These are phyloP conservation scores for Rhinoderma darwinii DNA, from an alignment of 2,113 vertebrate genomes.

Conservation along the genomic window DNA sequence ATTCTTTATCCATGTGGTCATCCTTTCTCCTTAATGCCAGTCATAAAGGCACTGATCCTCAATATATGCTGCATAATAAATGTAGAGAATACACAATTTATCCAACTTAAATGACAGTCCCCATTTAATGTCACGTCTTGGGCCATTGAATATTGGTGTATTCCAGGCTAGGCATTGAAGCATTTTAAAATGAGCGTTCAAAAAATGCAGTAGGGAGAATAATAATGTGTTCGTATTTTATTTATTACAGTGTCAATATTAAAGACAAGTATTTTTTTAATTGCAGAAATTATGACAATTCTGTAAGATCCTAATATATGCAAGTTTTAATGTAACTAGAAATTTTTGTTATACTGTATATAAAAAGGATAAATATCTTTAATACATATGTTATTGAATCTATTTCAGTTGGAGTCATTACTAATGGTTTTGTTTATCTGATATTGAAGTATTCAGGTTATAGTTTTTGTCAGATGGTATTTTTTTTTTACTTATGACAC, in stretches of 20 bases:
- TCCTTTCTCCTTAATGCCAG: conserved; percentile 53
- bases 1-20: conserved; percentile 55
- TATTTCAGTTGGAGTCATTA: background rate
- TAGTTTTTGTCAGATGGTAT: background rate
- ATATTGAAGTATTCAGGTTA: background rate
- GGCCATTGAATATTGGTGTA: conserved; percentile 48
- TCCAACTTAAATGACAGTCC: conserved; percentile 54
- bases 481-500: background rate
- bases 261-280: background rate
- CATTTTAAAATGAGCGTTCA: conserved; percentile 47
- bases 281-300: background rate
- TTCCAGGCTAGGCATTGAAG: conserved; percentile 13
- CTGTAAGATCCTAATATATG: background rate
- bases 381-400: background rate
- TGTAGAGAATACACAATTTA: conserved; percentile 56
- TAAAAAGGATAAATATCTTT: background rate
- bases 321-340: background rate
- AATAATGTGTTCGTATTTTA: background rate
- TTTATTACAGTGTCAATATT: background rate
- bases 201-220: background rate
- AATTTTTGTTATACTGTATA: background rate
- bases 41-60: conserved; percentile 54
- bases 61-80: conserved; percentile 58
- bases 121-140: conserved; percentile 47
- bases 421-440: background rate